These are phyloP conservation scores for Premnoplex brunnescens DNA, from an alignment of 2,797 vertebrate genomes.

Conservation along the genomic window DNA sequence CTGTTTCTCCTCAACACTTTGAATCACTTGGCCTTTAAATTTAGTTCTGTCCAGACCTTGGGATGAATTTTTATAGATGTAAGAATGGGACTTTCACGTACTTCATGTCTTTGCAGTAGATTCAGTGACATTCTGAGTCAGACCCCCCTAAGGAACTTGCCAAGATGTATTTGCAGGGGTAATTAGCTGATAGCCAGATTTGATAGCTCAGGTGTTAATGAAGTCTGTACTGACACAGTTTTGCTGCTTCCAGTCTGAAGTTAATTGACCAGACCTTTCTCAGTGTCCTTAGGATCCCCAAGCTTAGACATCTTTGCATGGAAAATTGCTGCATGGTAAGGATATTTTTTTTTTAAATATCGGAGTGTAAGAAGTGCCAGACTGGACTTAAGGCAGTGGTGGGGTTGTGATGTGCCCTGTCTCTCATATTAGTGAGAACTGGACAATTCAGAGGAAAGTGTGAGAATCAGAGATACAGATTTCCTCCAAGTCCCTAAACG, in stretches of 20 bases:
- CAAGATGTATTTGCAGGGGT: neutral
- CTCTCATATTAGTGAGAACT: neutral
- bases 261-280: neutral
- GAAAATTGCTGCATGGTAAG: neutral
- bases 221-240: neutral
- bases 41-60: neutral
- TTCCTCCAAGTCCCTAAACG: neutral
- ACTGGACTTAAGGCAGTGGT: neutral
- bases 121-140: neutral
- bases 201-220: neutral
- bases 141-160: neutral
- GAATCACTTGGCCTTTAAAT: neutral
- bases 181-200: neutral
- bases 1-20: neutral
- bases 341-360: neutral
- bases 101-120: neutral
- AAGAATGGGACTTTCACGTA: neutral
- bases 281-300: neutral
- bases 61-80: neutral
- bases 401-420: fast-evolving
- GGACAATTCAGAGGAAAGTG: neutral
- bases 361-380: neutral
- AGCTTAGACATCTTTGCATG: neutral
- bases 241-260: neutral
- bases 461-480: neutral